Percentiles rank a stretch among this genome's conserved stretches.
Evolutionary conservation across 2,888 invertebrate species (phyloP).

Genomic region (Camponotus fellah): DNA sequence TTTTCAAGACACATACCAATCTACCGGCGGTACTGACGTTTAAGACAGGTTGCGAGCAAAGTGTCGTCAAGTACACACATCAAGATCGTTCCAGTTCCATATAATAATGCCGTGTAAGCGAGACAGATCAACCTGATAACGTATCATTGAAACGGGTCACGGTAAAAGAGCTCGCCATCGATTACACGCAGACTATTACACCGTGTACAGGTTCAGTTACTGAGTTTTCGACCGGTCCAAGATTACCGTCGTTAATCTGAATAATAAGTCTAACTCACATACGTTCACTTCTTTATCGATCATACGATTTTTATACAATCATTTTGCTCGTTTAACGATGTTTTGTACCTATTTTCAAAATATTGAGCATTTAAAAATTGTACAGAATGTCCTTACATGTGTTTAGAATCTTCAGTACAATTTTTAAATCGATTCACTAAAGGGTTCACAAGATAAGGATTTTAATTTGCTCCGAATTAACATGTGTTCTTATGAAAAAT

Average conservation of each 20-base stretch:
- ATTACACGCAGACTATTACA: not conserved
- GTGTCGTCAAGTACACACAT: constrained; percentile 53
- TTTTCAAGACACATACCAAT: not conserved
- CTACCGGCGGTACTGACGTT: not conserved
- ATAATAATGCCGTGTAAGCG: constrained; percentile 68
- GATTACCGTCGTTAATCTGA: constrained; percentile 42
- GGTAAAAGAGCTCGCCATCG: not conserved
- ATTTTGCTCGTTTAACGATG: not conserved
- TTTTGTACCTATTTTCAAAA: too few relatives aligned
- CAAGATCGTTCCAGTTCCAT: constrained; percentile 76
- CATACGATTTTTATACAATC: not conserved
- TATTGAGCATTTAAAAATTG: too few relatives aligned
- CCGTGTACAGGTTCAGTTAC: constrained; percentile 42
- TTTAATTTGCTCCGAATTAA: too few relatives aligned
- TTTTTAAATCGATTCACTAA: too few relatives aligned
- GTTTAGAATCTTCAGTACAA: too few relatives aligned
- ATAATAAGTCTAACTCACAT: constrained; percentile 31
- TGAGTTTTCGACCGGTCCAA: constrained; percentile 42
- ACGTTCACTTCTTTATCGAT: not conserved
- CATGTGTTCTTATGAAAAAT: too few relatives aligned
- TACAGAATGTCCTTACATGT: too few relatives aligned
- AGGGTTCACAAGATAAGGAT: too few relatives aligned
- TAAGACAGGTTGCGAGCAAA: constrained; percentile 16
- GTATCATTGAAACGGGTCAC: constrained; percentile 57
- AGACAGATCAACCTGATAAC: constrained; percentile 68